Conservation (phyloP, 2,797 vertebrate species). For the Saxicola maurus region DNA sequence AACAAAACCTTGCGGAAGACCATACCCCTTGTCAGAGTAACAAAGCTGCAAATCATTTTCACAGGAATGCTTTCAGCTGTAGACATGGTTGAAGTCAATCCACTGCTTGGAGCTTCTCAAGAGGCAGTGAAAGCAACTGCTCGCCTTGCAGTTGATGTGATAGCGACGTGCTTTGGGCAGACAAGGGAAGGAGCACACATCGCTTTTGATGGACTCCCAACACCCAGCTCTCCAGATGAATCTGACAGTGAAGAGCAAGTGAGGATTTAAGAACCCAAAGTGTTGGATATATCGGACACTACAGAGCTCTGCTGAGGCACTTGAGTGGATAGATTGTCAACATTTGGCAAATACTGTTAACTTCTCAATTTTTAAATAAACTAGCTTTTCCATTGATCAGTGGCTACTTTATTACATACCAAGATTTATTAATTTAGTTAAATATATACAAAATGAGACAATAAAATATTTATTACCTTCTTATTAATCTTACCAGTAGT, state of each 20-base stretch:
- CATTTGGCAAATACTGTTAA: constrained; percentile 48
- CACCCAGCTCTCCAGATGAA: constrained; percentile 75
- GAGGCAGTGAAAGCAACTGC: constrained; percentile 87
- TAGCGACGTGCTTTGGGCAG: constrained; percentile 90
- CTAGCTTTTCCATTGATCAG: constrained; percentile 52
- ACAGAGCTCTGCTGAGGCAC: constrained; percentile 16
- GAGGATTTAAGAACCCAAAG: constrained; percentile 65
- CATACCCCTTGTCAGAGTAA: neutral
- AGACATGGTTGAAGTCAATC: constrained; percentile 96
- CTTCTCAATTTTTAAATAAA: constrained; percentile 48
- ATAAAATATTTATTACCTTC: constrained; percentile 75
- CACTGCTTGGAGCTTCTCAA: constrained; percentile 78
- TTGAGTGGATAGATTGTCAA: constrained; percentile 8
- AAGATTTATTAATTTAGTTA: constrained; percentile 49
- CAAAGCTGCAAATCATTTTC: neutral
- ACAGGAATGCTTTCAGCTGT: constrained; percentile 91
- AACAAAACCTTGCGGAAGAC: neutral
- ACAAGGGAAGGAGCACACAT: constrained; percentile 85
- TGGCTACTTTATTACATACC: constrained; percentile 52
- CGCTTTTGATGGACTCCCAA: constrained; percentile 77
- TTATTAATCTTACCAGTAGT: constrained; percentile 53
- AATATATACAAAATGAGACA: constrained; percentile 55
- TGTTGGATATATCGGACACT: constrained; percentile 34
- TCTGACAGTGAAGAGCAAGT: constrained; percentile 74
- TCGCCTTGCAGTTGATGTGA: constrained; percentile 86